Percentiles rank a stretch among this genome's conserved stretches.
phyloP scores from a whole-genome alignment of 2,888 invertebrate genomes.

The Thysanoteuthis rhombus region DNA sequence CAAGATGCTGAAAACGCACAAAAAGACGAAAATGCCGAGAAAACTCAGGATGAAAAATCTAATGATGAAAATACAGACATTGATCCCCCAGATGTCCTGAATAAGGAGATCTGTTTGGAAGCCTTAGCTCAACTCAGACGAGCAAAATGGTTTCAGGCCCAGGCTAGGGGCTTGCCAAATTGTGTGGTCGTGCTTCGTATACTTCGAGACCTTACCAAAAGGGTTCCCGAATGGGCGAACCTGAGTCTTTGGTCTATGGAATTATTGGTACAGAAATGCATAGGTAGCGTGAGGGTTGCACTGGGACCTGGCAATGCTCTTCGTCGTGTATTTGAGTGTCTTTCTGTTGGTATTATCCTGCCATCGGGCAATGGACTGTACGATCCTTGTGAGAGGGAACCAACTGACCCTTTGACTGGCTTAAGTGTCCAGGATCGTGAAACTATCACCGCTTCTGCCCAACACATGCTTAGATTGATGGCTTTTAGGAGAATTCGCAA shows the following conservation, averaged over 20 bases:
- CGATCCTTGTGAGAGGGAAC: constrained; percentile 27
- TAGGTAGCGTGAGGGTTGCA: not conserved
- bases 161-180: constrained; percentile 17
- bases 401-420: not conserved
- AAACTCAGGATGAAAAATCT: not conserved
- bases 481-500: constrained; percentile 26
- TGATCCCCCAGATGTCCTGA: constrained; percentile 25
- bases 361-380: constrained; percentile 19
- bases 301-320: constrained; percentile 22
- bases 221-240: not conserved
- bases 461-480: constrained; percentile 23
- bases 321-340: constrained; percentile 27
- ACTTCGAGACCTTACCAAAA: constrained; percentile 16
- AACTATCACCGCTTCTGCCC: constrained; percentile 17
- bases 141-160: constrained; percentile 26
- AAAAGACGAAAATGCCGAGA: not conserved
- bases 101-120: constrained; percentile 18
- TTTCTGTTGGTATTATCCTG: constrained; percentile 15
- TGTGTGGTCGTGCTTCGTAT: constrained; percentile 2
- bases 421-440: constrained; percentile 19
- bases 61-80: not conserved
- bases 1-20: not conserved
- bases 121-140: constrained; percentile 27
- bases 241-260: constrained; percentile 19
- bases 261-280: constrained; percentile 21